A percentile compares a stretch with the other conserved stretches of the same genome.
Conservation (phyloP, 2,797 vertebrate genomes). For the Benthosema pterotum region DNA sequence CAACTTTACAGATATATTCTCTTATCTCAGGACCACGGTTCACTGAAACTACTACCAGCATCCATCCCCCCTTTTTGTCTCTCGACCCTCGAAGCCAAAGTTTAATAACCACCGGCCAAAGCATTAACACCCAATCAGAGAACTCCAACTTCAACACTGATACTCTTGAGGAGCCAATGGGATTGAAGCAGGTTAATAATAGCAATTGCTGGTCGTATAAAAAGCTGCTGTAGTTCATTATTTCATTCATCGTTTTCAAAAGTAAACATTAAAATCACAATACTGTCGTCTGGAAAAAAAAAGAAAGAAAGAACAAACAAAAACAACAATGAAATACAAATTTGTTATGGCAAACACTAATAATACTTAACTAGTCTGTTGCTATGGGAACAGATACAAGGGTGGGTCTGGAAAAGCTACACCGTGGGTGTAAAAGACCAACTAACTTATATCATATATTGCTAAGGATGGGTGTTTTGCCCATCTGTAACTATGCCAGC, state of each 20-base stretch:
- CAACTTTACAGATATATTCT: not conserved
- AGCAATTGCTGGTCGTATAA: slow-evolving; percentile 56
- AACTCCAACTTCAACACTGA: slow-evolving; percentile 66
- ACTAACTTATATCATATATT: slow-evolving; percentile 15
- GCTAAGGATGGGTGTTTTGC: slow-evolving; percentile 9
- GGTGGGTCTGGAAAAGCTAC: slow-evolving; percentile 6
- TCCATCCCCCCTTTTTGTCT: not conserved
- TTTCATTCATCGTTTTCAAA: slow-evolving; percentile 56
- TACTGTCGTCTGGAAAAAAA: slow-evolving; percentile 76
- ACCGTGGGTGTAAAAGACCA: not conserved
- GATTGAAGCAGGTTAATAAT: slow-evolving; percentile 55
- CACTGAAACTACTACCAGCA: not conserved
- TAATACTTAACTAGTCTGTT: slow-evolving; percentile 66
- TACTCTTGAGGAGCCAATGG: slow-evolving; percentile 54
- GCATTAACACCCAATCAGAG: slow-evolving; percentile 56
- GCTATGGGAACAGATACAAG: slow-evolving; percentile 50
- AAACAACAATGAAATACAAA: slow-evolving; percentile 63
- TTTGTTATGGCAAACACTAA: slow-evolving; percentile 67
- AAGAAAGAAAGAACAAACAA: slow-evolving; percentile 60
- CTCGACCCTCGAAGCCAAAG: not conserved
- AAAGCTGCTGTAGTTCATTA: slow-evolving; percentile 54
- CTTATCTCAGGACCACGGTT: slow-evolving; percentile 3
- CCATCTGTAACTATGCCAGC: not conserved
- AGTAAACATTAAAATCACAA: slow-evolving; percentile 79
- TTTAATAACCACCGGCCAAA: slow-evolving; percentile 34